Base-by-base conservation (phyloP, 2,797 vertebrate species). In the Acrossocheilus fasciatus region DNA sequence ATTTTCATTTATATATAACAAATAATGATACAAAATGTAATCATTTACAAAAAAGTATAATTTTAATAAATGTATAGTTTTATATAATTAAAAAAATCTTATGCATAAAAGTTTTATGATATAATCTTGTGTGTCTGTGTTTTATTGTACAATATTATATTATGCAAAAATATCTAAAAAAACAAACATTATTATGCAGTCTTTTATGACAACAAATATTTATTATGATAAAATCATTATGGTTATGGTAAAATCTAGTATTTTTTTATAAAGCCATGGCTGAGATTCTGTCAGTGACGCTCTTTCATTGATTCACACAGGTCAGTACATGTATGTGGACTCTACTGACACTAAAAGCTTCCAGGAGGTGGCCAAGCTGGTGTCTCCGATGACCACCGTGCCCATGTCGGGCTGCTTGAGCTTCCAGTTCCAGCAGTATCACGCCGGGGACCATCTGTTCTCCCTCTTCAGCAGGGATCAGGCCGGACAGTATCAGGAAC, bases 261-360 rank as follows among this genome's bases (percentile, higher is more conserved):
- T 14, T 7, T 3, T 26, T 50, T 57, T 3, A 23, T 54, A 77
- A n/a, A 62, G 10, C 18, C 26, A 6, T 66, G 6, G 14, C 64
- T 66, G 30, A 66, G 23, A n/a, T n/a, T 23, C 34, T 18, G 78
- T 7, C 14, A 64, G 23, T 43, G 7, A 80, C 8, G 11, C 3
- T 50, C 1, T 12, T 74, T n/a, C 11, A 72, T 45, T 79, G 87
- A 34, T 30, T 87, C 91, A 66, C 70, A 83, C 88, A 99, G 98
- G 98, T 88, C 97, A 97, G 91, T 97, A 97, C 93, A 98, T 99
- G 98, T 99, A 98, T 3, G 98, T 98, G 91, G 97, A 99, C 91
- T 98, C 98, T 0, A 81, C 96, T 86, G 97, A 98, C 1, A 91
- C 96, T 85, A 97, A 96, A 90, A 96, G 96, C 52, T 97, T 98